Evolutionary conservation across 64 coral and sea anemone genomes (phyloP), one percentile per base, ranked within the genome.

Genomic region (Hydrozoanthus tunicans): DNA sequence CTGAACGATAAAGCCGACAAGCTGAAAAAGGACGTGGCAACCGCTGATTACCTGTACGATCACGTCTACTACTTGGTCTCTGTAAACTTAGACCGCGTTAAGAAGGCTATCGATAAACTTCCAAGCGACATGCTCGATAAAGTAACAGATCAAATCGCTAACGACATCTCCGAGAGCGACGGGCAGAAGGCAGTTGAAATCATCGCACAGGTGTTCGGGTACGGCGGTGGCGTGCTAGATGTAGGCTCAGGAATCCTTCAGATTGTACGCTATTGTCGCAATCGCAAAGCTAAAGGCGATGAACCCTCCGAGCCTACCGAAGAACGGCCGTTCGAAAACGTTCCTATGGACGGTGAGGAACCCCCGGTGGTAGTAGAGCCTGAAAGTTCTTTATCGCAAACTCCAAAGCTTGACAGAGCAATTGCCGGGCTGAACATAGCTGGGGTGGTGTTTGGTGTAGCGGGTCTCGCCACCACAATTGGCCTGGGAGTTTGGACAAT

Each of bases 401-500:
- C 77, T 25, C 90, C 90, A 15, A 74, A 70, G 65, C 67, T 91
- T 9, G 26, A 73, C 6, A 80, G 70, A 70, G 62, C 69, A 0
- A 91, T 91, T 9, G 82, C 5, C 8, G 90, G 90, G 5, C 90
- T 91, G n/a, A 91, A 91, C 78, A 83, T 91, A 20, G 90, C 90
- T 15, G 90, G 90, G 56, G 72, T 91, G 10, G 90, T 91, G 53
- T 90, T 90, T 60, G 89, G 89, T 15, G 58, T 90, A 54, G 89
- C 56, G n/a, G 89, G 74, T 52, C 75, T 90, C 66, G 89, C 89
- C 4, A 79, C 89, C 64, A 78, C 89, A 81, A 91, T 91, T 52
- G 68, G 90, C 5, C n/a, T 91, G 63, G 90, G 77, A 59, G 64
- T 91, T 12, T 91, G 90, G 90, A 91, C 78, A 2, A n/a, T 91